Evolutionary conservation across 64 coral and sea anemone genomes (phyloP), one percentile per base, ranked within the genome.

Genomic region (Cladopsammia gracilis): DNA sequence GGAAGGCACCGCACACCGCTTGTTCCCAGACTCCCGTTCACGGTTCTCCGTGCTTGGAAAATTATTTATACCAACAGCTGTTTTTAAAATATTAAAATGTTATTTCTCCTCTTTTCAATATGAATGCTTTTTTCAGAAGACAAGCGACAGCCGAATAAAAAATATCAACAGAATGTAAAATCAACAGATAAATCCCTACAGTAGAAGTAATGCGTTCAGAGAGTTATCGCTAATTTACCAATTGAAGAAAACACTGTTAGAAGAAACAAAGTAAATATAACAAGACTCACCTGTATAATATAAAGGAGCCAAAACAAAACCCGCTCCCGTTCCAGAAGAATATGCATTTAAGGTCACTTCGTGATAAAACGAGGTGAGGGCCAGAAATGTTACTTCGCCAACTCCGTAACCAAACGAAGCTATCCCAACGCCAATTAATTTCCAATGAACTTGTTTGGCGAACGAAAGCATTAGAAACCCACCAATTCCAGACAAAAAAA

Each of bases 381-480:
- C 95, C 12, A 96, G 62, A 78, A 96, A 93, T 7, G 90, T 96
- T 6, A 96, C 95, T 93, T 96, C 95, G 3, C 95, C 91, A 0
- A 96, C 88, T 72, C 95, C 95, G 49, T 90, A 96, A 45, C 95
- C 95, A 49, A 96, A 64, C 14, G 95, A 96, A 15, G 95, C 87
- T 69, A 96, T 77, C 16, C 86, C 95, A 0, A 96, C 90, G 24
- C 95, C 95, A 18, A 93, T 88, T 44, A 96, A 73, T 65, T 96
- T 96, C 95, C 95, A 96, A 15, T 90, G 76, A 58, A 93, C 91
- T 62, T 93, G 84, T 79, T 79, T 85, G 10, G 95, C 77, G 52
- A 91, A 93, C 3, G 89, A 86, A 49, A 96, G 70, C 1, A 93
- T 87, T 15, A 96, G 90, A 62, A 96, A 96, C 3, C 95, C 95